phyloP scores from a whole-genome alignment of 1,140 invertebrate species.

The Heterodera schachtii region DNA sequence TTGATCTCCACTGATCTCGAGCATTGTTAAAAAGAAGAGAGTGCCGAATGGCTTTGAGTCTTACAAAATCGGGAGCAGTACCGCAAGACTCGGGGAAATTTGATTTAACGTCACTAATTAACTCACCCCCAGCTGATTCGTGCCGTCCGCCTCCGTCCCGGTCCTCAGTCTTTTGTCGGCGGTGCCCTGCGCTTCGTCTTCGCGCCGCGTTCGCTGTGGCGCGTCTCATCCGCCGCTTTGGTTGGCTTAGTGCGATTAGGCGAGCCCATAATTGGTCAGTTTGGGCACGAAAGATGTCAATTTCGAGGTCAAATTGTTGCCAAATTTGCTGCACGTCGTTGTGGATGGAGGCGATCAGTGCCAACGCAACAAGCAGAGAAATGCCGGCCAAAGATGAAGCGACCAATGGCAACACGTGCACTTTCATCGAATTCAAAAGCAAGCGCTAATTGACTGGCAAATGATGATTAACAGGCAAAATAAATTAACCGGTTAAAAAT shows the following conservation, averaged over 20 bases:
- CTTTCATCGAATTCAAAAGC: constrained; percentile 46
- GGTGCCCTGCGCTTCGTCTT: constrained; percentile 3
- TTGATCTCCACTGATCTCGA: too few species aligned
- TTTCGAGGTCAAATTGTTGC: constrained; percentile 59
- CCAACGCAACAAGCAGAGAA: constrained; percentile 53
- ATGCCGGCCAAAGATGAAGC: constrained; percentile 61
- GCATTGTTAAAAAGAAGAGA: too few species aligned
- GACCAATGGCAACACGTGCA: constrained; percentile 63
- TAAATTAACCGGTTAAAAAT: too few species aligned
- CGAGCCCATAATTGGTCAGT: constrained; percentile 64
- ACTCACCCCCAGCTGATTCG: too few species aligned
- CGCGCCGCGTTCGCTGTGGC: constrained; percentile 37
- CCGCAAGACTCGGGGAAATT: neutral
- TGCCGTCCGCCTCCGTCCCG: too few species aligned
- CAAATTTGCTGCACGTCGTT: constrained; percentile 57
- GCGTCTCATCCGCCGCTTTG: constrained; percentile 44
- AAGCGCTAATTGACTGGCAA: too few species aligned
- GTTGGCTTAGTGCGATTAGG: constrained; percentile 45
- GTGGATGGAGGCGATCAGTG: constrained; percentile 57
- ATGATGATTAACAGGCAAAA: too few species aligned
- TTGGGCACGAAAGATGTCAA: constrained; percentile 51
- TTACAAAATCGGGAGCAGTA: too few species aligned
- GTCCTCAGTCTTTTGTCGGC: too few species aligned
- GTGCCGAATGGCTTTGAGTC: too few species aligned
- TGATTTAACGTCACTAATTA: neutral